Evolutionary conservation across 2,797 vertebrate genomes (phyloP).

Genomic region (Chaetophractus vellerosus): DNA sequence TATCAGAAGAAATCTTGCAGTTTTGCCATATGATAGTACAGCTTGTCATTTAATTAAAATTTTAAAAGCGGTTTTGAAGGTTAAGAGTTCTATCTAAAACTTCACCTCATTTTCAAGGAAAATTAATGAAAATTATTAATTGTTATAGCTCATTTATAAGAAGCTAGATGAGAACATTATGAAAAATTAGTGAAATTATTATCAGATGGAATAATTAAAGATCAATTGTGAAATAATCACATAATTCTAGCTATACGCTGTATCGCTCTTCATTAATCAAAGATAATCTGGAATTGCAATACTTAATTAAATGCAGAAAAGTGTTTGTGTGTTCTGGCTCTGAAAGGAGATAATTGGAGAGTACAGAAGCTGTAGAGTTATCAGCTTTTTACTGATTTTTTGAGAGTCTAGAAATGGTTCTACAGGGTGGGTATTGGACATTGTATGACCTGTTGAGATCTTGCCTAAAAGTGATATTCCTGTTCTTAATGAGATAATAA

Average conservation of each 20-base stretch:
- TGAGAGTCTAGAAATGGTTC: constrained; percentile 63
- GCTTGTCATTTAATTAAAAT: constrained; percentile 80
- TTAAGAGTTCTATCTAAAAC: constrained; percentile 84
- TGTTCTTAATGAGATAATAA: constrained; percentile 17
- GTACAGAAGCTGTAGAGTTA: constrained; percentile 75
- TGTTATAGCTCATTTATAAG: constrained; percentile 84
- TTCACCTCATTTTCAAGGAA: constrained; percentile 82
- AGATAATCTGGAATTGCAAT: constrained; percentile 86
- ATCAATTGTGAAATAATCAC: constrained; percentile 88
- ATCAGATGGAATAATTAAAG: constrained; percentile 87
- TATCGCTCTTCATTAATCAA: constrained; percentile 87
- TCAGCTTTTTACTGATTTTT: constrained; percentile 77
- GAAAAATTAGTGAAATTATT: constrained; percentile 87
- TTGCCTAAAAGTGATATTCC: constrained; percentile 11
- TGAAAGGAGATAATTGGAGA: constrained; percentile 84
- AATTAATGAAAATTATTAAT: constrained; percentile 87
- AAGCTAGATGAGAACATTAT: constrained; percentile 84
- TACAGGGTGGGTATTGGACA: not conserved
- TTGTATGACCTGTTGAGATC: constrained; percentile 40
- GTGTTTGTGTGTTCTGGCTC: constrained; percentile 85
- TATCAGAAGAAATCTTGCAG: constrained; percentile 24
- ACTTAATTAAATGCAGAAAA: constrained; percentile 87
- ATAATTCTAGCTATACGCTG: constrained; percentile 86
- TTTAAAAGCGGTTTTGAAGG: constrained; percentile 80
- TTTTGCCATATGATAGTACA: constrained; percentile 26